Conservation (phyloP, 2,888 invertebrate species). For the Mesorhabditis spiculigera region DNA sequence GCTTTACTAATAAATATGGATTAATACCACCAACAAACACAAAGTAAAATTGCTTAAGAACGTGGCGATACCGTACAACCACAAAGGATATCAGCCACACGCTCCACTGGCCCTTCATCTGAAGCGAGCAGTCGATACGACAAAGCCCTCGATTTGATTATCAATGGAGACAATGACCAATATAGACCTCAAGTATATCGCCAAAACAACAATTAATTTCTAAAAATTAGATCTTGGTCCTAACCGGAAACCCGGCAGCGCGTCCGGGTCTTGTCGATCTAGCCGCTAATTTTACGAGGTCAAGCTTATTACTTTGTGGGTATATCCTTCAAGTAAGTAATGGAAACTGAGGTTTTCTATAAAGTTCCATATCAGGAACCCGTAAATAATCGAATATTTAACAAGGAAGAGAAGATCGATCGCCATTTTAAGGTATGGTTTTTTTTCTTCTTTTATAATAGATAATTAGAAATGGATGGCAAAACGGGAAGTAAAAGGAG, state of each 20-base stretch:
- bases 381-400: not conserved
- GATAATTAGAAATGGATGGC: conserved; percentile 1
- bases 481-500: conserved; percentile 1
- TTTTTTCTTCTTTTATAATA: no score
- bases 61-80: no score
- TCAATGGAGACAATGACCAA: not conserved
- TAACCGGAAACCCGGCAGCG: conserved; percentile 47
- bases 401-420: conserved; percentile 1
- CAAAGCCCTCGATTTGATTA: not conserved
- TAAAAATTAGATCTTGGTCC: conserved; percentile 29
- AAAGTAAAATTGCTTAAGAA: no score
- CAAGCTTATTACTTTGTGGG: conserved; percentile 36
- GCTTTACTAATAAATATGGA: no score
- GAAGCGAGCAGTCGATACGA: not conserved
- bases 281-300: conserved; percentile 41
- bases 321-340: conserved; percentile 40
- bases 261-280: conserved; percentile 46
- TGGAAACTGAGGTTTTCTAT: no score
- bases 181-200: not conserved
- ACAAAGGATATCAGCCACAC: no score
- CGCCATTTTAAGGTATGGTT: not conserved
- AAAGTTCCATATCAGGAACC: not conserved
- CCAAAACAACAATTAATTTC: not conserved
- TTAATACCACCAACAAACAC: no score
- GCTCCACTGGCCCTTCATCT: no score